A percentile compares a stretch with the other conserved stretches of the same genome.
phyloP scores from a whole-genome alignment of 2,113 vertebrate genomes.

The Corynorhinus townsendii region DNA sequence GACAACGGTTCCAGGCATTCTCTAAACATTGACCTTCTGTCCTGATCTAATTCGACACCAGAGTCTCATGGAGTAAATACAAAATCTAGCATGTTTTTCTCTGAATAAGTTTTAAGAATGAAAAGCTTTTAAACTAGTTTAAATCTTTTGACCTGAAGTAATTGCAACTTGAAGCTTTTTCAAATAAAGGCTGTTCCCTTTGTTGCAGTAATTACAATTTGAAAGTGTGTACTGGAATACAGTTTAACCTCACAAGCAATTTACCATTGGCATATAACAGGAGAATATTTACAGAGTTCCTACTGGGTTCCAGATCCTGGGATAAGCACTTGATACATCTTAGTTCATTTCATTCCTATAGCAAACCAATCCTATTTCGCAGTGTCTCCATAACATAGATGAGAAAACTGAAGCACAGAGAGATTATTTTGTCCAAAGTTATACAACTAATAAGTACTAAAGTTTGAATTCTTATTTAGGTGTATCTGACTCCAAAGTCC shows the following conservation, averaged over 20 bases:
- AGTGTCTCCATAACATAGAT: not conserved
- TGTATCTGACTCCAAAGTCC: not conserved
- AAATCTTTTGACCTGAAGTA: slow-evolving; percentile 9
- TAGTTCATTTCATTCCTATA: not conserved
- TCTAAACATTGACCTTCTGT: not conserved
- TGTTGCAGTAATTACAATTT: slow-evolving; percentile 41
- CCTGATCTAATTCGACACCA: not conserved
- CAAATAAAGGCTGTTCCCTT: slow-evolving; percentile 28
- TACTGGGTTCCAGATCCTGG: not conserved
- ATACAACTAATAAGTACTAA: not conserved
- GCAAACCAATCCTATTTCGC: not conserved
- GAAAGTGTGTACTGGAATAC: not conserved
- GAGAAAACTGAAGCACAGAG: not conserved
- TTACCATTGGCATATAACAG: not conserved
- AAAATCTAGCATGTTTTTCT: not conserved
- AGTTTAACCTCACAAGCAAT: slow-evolving; percentile 5
- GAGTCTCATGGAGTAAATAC: not conserved
- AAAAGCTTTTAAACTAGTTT: not conserved
- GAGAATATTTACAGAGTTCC: not conserved
- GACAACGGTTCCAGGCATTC: not conserved
- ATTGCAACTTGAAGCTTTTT: slow-evolving; percentile 5
- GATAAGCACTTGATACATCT: not conserved
- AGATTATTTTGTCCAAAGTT: not conserved
- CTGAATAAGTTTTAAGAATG: not conserved
- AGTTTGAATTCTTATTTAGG: not conserved